These are phyloP conservation scores for Archaeoteleia sp. DNA, from an alignment of 2,888 invertebrate species.

Conservation along the genomic window DNA sequence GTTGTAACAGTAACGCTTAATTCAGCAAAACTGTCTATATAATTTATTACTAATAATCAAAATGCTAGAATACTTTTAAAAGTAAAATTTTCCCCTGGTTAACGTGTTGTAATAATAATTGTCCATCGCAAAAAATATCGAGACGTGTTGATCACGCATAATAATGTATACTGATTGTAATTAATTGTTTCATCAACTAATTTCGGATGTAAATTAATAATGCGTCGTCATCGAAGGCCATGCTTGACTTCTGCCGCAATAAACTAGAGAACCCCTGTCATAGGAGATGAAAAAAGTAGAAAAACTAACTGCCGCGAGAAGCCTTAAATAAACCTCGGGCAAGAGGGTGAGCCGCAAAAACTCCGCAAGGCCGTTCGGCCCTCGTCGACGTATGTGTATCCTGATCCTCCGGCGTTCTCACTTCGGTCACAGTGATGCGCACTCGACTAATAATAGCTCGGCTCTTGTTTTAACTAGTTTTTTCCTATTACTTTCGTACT, in stretches of 20 bases:
- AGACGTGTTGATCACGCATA: not conserved
- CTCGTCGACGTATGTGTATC: slow-evolving; percentile 50
- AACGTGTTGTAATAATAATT: not conserved
- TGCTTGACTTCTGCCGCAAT: slow-evolving; percentile 31
- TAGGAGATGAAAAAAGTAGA: slow-evolving; percentile 43
- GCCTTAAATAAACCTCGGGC: slow-evolving; percentile 62
- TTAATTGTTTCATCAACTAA: not conserved
- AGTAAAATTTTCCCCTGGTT: too few relatives aligned
- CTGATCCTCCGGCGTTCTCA: slow-evolving; percentile 31
- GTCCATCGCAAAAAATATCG: not conserved
- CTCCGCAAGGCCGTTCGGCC: slow-evolving; percentile 61
- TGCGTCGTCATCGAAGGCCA: slow-evolving; percentile 12
- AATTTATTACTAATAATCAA: too few relatives aligned
- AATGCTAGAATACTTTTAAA: too few relatives aligned
- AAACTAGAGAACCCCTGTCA: slow-evolving; percentile 54
- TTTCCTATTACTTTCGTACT: slow-evolving; percentile 4
- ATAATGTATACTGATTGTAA: not conserved
- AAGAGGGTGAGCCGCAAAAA: slow-evolving; percentile 57
- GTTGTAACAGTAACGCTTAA: too few relatives aligned
- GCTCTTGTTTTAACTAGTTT: slow-evolving; percentile 33
- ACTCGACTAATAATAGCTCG: slow-evolving; percentile 44
- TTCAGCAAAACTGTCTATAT: too few relatives aligned
- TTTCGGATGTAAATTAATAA: slow-evolving; percentile 14
- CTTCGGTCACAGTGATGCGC: slow-evolving; percentile 34
- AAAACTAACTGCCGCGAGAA: slow-evolving; percentile 46